Evolutionary conservation across 1,140 invertebrate genomes (phyloP), one percentile per base, ranked within the genome.

Genomic region (Cecropterus lyciades): DNA sequence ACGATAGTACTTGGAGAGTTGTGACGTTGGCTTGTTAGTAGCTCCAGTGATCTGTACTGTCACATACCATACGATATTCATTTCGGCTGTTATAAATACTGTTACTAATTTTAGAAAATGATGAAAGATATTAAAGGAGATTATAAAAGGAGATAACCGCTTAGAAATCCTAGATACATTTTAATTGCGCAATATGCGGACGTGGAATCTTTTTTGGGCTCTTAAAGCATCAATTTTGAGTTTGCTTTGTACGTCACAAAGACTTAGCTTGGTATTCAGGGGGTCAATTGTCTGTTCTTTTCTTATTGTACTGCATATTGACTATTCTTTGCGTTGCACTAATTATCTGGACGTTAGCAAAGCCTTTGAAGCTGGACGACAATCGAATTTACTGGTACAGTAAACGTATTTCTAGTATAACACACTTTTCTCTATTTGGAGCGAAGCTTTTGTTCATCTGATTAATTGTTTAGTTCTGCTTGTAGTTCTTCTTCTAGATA

Each of bases 191-290:
- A 37, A 10, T 11, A 3, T n/a, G 11, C 11, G 9, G 10, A 37
- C 10, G 11, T n/a, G 33, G n/a, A 37, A 37, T 10, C 10, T 43
- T 43, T n/a, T 43, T 43, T 14, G 9, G 33, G 14, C 13, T 43
- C 1, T 14, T 43, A 17, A 30, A 52, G 20, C 49, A 6, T 13
- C 27, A 33, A 60, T 60, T 49, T 60, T 48, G 14, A 49, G 15
- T 55, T 55, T 55, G 52, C 14, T 49, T 33, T 37, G 56, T 33
- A 16, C 56, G 24, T 55, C 33, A 60, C 57, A 60, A 49, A 60
- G 57, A 60, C 45, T 49, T 48, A 33, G 56, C 56, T 48, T 60
- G 33, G 56, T 60, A 60, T 60, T 60, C 56, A 59, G 45, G 33
- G 43, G 45, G 57, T 60, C 45, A 60, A 33, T 60, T 49, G 30